Conservation (phyloP, 1,140 invertebrate genomes). For the Subanguina moxae region DNA sequence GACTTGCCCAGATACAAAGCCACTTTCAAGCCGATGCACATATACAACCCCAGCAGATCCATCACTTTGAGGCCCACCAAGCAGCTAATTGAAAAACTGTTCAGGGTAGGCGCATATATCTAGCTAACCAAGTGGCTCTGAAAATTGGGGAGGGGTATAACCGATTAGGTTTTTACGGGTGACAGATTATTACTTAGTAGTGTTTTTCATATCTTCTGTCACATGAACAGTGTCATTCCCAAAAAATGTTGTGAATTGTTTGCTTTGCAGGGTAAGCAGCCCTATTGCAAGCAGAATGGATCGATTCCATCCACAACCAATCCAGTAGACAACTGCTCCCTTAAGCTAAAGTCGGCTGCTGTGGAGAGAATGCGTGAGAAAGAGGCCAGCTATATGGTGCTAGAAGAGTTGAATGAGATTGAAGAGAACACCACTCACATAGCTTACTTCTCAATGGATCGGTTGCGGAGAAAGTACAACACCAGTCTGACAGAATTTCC, state of each 20-base stretch:
- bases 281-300: neutral
- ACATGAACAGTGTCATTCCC: too few relatives aligned
- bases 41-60: neutral
- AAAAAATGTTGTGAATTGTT: neutral
- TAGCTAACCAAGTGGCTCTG: too few relatives aligned
- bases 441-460: neutral
- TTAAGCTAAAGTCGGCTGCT: neutral
- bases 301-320: neutral
- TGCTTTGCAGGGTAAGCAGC: neutral
- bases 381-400: constrained; percentile 10
- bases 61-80: constrained; percentile 14
- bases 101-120: too few relatives aligned
- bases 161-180: too few relatives aligned
- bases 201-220: too few relatives aligned
- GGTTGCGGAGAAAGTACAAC: neutral
- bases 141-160: too few relatives aligned
- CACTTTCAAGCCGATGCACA: neutral
- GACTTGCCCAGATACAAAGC: neutral
- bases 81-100: constrained; percentile 13
- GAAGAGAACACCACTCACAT: neutral
- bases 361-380: constrained; percentile 3
- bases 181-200: too few relatives aligned
- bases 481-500: neutral
- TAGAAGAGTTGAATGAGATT: constrained; percentile 9
- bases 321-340: neutral